These are phyloP conservation scores for Leucoma salicis DNA, from an alignment of 2,888 invertebrate genomes.

Conservation along the genomic window DNA sequence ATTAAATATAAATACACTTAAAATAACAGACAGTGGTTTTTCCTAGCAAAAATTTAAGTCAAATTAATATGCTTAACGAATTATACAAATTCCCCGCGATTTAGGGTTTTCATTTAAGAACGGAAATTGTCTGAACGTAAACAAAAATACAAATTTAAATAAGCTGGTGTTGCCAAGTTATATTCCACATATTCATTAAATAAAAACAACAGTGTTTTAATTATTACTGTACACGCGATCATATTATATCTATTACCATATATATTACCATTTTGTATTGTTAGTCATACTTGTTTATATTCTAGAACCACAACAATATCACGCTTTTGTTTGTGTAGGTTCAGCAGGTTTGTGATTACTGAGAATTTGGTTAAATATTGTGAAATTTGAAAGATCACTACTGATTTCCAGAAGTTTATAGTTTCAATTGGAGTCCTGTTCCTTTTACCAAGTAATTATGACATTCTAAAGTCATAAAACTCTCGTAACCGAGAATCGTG, in stretches of 20 bases:
- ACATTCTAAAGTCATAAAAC: too few species aligned
- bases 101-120: not conserved
- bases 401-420: too few species aligned
- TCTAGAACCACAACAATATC: constrained; percentile 15
- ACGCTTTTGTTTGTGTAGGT: not conserved
- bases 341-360: not conserved
- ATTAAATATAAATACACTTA: too few species aligned
- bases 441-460: too few species aligned
- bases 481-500: too few species aligned
- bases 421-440: too few species aligned
- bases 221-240: constrained; percentile 10
- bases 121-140: not conserved
- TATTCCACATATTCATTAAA: constrained; percentile 2
- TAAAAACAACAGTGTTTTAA: constrained; percentile 1
- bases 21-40: too few species aligned
- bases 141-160: not conserved
- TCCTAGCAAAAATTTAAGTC: too few species aligned
- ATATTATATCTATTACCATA: constrained; percentile 21
- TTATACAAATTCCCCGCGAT: not conserved
- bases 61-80: too few species aligned
- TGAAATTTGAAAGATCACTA: too few species aligned
- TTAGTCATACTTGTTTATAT: constrained; percentile 24
- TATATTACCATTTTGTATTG: constrained; percentile 13
- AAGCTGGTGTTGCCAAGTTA: not conserved
- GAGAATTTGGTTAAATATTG: too few species aligned